phyloP scores from a whole-genome alignment of 2,888 invertebrate genomes.

The Rotaria magnacalcarata region DNA sequence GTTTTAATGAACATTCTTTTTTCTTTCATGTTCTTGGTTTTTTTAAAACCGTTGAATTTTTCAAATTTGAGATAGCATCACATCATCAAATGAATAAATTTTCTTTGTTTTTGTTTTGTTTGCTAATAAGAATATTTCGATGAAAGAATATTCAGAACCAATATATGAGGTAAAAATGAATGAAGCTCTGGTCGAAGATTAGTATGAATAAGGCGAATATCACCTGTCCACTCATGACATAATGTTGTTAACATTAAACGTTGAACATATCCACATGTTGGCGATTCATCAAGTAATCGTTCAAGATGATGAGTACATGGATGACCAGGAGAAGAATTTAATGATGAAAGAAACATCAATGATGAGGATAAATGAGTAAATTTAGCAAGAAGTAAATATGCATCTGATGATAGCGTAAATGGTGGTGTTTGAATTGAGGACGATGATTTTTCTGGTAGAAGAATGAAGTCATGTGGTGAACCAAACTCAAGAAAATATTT shows the following conservation, averaged over 20 bases:
- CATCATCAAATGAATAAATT: background rate
- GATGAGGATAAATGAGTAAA: background rate
- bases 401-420: background rate
- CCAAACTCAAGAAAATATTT: conserved; percentile 21
- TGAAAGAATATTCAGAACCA: conserved; percentile 2
- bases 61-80: background rate
- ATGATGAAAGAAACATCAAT: background rate
- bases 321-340: background rate
- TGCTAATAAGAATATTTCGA: background rate
- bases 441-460: background rate
- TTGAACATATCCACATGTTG: background rate
- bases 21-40: background rate
- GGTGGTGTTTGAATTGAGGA: background rate
- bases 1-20: background rate
- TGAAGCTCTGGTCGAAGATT: conserved; percentile 4
- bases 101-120: background rate
- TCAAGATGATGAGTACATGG: background rate
- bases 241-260: background rate
- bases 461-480: background rate
- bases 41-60: background rate
- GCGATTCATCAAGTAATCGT: conserved; percentile 10
- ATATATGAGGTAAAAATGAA: conserved; percentile 11
- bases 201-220: background rate
- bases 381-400: background rate
- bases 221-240: conserved; percentile 8